Base-by-base conservation (phyloP, 92 coral and sea anemone species). In the Micromussa lordhowensis region DNA sequence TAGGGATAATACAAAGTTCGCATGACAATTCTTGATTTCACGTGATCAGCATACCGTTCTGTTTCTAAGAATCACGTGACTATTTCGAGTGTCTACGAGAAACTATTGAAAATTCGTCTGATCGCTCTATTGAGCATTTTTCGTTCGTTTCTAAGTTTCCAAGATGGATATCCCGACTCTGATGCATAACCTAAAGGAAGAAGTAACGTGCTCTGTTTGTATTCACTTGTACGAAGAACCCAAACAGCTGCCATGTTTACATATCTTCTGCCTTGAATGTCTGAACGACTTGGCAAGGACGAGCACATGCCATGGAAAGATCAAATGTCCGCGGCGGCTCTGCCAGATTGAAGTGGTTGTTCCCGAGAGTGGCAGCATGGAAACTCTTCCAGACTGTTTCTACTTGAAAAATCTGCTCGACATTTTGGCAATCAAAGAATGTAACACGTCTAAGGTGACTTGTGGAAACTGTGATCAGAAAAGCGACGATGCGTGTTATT, bases 221-320 rank as follows among this genome's bases (percentile, higher is more conserved):
- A 76, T 58, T 63, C 78, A 85, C 24, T 28, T 78, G 51, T 90
- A 84, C 51, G 68, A 68, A 38, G 87, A 85, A 19, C 89, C 92
- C 55, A 90, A 85, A 36, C 82, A 90, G 38, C 51, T 90, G 8
- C 92, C 92, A 64, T 90, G 92, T 58, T 79, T 79, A 19, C 92
- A 90, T 70, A 74, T 82, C 15, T 79, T 90, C 77, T 90, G 92
- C 54, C 80, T 78, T 53, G 73, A 90, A 29, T 90, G 92, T 44
- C 53, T 90, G 61, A 79, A 78, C 72, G 71, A 53, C 32, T 55
- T 79, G 28, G 92, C 85, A 40, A 54, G 59, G 55, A 30, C 85
- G 75, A 83, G 75, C 71, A 22, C 36, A 3, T 79, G 63, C 29
- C 81, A 16, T 38, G 85, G 64, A 15, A 28, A 32, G 40, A 19